A percentile compares a stretch with the other conserved stretches of the same genome.
These are phyloP conservation scores for Crematogaster levior DNA, from an alignment of 2,888 invertebrate species.

Conservation along the genomic window DNA sequence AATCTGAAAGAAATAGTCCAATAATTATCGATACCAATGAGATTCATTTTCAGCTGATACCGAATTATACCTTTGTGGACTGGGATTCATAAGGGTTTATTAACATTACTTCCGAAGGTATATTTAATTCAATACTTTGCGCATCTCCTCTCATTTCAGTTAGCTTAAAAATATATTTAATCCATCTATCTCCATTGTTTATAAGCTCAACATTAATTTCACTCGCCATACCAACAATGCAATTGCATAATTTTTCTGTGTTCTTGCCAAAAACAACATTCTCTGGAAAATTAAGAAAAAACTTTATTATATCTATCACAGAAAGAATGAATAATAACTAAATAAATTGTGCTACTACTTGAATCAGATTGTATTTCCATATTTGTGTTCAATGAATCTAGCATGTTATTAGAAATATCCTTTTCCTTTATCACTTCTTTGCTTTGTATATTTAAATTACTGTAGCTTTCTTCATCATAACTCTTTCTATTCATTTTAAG, in stretches of 20 bases:
- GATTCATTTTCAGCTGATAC: neutral
- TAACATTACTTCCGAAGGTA: slow-evolving; percentile 77
- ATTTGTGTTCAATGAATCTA: slow-evolving; percentile 28
- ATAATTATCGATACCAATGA: neutral
- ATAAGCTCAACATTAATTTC: slow-evolving; percentile 79
- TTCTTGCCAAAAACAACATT: slow-evolving; percentile 77
- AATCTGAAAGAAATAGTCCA: slow-evolving; percentile 73
- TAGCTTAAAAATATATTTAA: slow-evolving; percentile 77
- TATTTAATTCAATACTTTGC: slow-evolving; percentile 76
- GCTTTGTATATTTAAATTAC: slow-evolving; percentile 38
- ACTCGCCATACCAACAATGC: slow-evolving; percentile 79
- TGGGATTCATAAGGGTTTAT: slow-evolving; percentile 79
- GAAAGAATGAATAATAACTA: neutral
- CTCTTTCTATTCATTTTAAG: slow-evolving; percentile 7
- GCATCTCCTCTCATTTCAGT: slow-evolving; percentile 80
- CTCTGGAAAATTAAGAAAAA: slow-evolving; percentile 57
- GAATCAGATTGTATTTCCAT: slow-evolving; percentile 36
- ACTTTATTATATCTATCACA: neutral
- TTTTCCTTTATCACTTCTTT: slow-evolving; percentile 58
- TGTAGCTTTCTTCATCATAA: slow-evolving; percentile 29
- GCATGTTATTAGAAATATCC: slow-evolving; percentile 55
- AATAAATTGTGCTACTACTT: slow-evolving; percentile 54
- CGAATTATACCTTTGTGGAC: slow-evolving; percentile 75
- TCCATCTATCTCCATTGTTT: slow-evolving; percentile 82
- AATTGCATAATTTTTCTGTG: slow-evolving; percentile 80